These are phyloP conservation scores for Pectinophora gossypiella DNA, from an alignment of 1,140 invertebrate genomes.

Conservation along the genomic window DNA sequence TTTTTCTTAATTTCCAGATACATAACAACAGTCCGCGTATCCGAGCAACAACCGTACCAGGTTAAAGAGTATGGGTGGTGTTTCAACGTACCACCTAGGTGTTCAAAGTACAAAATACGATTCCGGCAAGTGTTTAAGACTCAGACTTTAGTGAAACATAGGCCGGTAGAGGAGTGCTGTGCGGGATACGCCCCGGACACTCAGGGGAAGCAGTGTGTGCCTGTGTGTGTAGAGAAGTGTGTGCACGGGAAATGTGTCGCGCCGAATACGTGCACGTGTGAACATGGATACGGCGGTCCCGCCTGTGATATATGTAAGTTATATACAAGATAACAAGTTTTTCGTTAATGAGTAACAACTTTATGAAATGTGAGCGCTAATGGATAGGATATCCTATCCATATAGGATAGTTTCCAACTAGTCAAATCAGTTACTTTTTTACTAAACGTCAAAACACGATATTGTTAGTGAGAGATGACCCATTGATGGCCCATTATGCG, in stretches of 20 bases:
- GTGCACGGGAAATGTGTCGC: slow-evolving; percentile 89
- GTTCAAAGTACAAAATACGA: slow-evolving; percentile 89
- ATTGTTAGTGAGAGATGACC: no score
- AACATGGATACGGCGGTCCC: slow-evolving; percentile 90
- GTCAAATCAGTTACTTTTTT: no score
- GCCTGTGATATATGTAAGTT: slow-evolving; percentile 91
- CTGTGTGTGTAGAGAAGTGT: slow-evolving; percentile 88
- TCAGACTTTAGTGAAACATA: slow-evolving; percentile 82
- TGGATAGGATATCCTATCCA: no score
- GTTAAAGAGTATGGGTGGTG: slow-evolving; percentile 88
- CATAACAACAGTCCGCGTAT: slow-evolving; percentile 81
- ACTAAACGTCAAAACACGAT: no score
- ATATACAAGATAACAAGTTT: no score
- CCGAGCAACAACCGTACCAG: slow-evolving; percentile 88
- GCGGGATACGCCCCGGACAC: slow-evolving; percentile 81
- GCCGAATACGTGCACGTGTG: slow-evolving; percentile 91
- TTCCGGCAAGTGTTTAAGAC: slow-evolving; percentile 84
- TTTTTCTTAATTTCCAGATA: slow-evolving; percentile 79
- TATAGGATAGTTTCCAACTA: no score
- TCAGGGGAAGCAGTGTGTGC: slow-evolving; percentile 80
- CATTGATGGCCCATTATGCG: no score
- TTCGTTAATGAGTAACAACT: no score
- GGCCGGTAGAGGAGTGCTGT: slow-evolving; percentile 90
- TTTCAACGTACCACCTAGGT: slow-evolving; percentile 87
- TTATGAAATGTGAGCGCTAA: no score